Conservation (phyloP, 2,797 vertebrate species). For the Rhabdomys pumilio region DNA sequence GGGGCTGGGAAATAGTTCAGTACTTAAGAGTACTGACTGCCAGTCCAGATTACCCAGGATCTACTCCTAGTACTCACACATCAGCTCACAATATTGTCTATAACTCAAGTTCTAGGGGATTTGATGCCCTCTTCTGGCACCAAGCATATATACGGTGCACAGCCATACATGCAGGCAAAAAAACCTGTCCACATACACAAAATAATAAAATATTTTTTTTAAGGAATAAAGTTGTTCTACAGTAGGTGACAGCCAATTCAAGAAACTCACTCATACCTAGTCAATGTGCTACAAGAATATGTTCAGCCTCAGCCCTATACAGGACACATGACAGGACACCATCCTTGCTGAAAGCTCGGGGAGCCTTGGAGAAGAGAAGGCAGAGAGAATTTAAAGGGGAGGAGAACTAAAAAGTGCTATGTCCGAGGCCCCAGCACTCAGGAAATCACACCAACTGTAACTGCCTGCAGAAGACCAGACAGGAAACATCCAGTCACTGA, state of each 20-base stretch:
- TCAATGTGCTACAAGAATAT: not conserved
- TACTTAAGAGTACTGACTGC: no score
- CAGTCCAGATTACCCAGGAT: not conserved
- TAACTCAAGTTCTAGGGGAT: not conserved
- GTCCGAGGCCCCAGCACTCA: not conserved
- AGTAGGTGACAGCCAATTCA: not conserved
- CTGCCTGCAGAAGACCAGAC: accelerated
- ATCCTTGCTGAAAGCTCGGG: not conserved
- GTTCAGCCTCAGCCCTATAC: not conserved
- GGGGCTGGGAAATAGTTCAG: not conserved
- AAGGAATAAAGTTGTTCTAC: not conserved
- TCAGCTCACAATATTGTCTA: not conserved
- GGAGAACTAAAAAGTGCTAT: not conserved
- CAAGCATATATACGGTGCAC: not conserved
- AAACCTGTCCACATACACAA: not conserved
- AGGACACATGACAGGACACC: no score
- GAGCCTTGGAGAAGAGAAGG: not conserved
- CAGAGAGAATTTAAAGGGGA: not conserved
- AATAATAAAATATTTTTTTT: not conserved
- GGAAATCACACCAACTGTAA: not conserved
- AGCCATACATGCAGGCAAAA: not conserved
- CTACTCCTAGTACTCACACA: not conserved
- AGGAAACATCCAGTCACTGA: not conserved
- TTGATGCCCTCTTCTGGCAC: not conserved
- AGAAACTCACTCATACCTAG: not conserved